Percentiles rank a stretch among this genome's conserved stretches.
phyloP scores from a whole-genome alignment of 2,888 invertebrate genomes.

The Netelia fuscicornis region DNA sequence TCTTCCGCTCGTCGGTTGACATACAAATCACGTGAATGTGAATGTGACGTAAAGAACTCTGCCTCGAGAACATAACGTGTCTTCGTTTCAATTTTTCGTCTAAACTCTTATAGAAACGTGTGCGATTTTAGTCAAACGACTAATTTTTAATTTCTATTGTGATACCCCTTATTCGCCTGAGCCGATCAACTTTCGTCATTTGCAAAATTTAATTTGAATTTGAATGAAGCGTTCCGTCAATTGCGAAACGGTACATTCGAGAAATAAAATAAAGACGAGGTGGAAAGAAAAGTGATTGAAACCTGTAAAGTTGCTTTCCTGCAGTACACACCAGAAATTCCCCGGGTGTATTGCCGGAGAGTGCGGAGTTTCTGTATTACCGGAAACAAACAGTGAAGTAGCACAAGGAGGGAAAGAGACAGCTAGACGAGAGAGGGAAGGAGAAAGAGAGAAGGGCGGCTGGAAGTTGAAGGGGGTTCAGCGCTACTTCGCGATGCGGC shows the following conservation, averaged over 20 bases:
- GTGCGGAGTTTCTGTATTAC: conserved; percentile 75
- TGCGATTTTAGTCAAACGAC: not conserved
- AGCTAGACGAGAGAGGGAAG: conserved; percentile 25
- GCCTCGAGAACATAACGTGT: not conserved
- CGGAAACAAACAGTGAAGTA: conserved; percentile 76
- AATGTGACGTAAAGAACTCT: not conserved
- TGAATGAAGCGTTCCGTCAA: not conserved
- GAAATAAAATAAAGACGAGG: conserved; percentile 4
- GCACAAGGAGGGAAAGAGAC: conserved; percentile 37
- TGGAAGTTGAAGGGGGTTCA: conserved; percentile 50
- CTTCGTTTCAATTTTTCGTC: not conserved
- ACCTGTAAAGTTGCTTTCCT: conserved; percentile 54
- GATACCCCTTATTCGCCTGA: not conserved
- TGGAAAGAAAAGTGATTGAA: not conserved
- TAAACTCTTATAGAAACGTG: not conserved
- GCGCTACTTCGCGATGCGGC: conserved; percentile 45
- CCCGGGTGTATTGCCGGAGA: conserved; percentile 39
- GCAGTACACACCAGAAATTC: conserved; percentile 49
- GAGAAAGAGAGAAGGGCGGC: not conserved
- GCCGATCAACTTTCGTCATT: not conserved
- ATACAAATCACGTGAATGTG: not conserved
- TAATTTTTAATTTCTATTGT: no score
- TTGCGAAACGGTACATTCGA: no score
- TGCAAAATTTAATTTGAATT: not conserved
- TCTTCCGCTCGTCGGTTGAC: not conserved